Evolutionary conservation across 2,797 vertebrate species (phyloP).

Genomic region (Microcaecilia unicolor): DNA sequence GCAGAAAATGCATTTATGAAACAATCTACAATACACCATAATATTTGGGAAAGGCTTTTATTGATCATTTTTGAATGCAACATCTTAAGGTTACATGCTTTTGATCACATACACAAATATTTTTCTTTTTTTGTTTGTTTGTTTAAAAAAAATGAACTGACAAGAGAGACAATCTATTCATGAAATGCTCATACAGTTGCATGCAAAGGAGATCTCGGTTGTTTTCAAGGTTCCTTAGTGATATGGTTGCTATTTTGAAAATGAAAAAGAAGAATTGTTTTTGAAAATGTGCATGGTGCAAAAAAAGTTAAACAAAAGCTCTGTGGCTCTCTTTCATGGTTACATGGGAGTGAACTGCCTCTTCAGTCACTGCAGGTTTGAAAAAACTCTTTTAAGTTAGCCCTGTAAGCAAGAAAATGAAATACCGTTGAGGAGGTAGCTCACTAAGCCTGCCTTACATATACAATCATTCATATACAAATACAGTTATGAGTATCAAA

Average conservation of each 20-base stretch:
- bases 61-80: conserved; percentile 96
- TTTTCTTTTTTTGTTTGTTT: conserved; percentile 67
- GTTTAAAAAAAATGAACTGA: too few relatives aligned
- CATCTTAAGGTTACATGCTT: conserved; percentile 98
- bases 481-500: conserved; percentile 23
- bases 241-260: conserved; percentile 76
- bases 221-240: conserved; percentile 72
- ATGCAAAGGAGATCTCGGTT: conserved; percentile 74
- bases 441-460: conserved; percentile 72
- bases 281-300: conserved; percentile 75
- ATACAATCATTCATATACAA: conserved; percentile 51
- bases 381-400: conserved; percentile 98
- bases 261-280: conserved; percentile 30
- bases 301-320: too few relatives aligned
- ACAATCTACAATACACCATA: conserved; percentile 90
- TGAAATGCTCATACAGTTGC: conserved; percentile 85
- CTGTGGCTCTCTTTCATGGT: conserved; percentile 85
- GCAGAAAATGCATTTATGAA: conserved; percentile 64
- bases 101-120: conserved; percentile 95
- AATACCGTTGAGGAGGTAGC: conserved; percentile 83
- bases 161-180: conserved; percentile 83
- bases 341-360: conserved; percentile 93
- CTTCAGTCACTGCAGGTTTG: conserved; percentile 95
- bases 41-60: conserved; percentile 99
- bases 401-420: conserved; percentile 99